Evolutionary conservation across 2,888 invertebrate species (phyloP).

Genomic region (Leucozona laternaria): DNA sequence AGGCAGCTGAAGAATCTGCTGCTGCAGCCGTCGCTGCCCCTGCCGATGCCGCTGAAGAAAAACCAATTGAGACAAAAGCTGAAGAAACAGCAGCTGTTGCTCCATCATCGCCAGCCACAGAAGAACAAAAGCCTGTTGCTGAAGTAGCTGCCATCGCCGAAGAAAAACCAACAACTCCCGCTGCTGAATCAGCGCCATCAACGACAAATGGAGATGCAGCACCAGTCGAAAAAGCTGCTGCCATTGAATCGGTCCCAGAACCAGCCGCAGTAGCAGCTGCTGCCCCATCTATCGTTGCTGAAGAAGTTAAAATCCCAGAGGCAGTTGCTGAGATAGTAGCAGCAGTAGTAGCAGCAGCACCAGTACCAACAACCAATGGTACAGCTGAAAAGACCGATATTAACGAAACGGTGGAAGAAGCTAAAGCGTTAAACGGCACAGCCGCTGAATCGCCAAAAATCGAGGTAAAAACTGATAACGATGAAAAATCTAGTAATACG

Average conservation of each 20-base stretch:
- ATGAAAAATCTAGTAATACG: constrained; percentile 69
- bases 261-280: constrained; percentile 26
- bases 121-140: constrained; percentile 61
- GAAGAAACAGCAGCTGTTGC: constrained; percentile 57
- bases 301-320: constrained; percentile 68
- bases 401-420: constrained; percentile 70
- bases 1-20: constrained; percentile 77
- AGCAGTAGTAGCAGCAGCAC: constrained; percentile 40
- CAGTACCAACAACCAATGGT: constrained; percentile 71
- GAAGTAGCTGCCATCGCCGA: constrained; percentile 37
- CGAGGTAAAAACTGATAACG: constrained; percentile 75
- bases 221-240: constrained; percentile 54
- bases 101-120: constrained; percentile 49
- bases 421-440: constrained; percentile 73
- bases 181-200: constrained; percentile 84
- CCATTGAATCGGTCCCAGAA: constrained; percentile 52
- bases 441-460: constrained; percentile 75
- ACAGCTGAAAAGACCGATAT: constrained; percentile 59
- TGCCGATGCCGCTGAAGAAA: constrained; percentile 79
- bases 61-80: constrained; percentile 76
- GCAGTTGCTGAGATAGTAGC: constrained; percentile 54
- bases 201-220: constrained; percentile 76
- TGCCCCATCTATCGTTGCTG: constrained; percentile 68
- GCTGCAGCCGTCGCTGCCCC: constrained; percentile 55
- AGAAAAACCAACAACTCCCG: constrained; percentile 72